Conservation (phyloP, 2,113 vertebrate species). For the Rhinoderma darwinii region DNA sequence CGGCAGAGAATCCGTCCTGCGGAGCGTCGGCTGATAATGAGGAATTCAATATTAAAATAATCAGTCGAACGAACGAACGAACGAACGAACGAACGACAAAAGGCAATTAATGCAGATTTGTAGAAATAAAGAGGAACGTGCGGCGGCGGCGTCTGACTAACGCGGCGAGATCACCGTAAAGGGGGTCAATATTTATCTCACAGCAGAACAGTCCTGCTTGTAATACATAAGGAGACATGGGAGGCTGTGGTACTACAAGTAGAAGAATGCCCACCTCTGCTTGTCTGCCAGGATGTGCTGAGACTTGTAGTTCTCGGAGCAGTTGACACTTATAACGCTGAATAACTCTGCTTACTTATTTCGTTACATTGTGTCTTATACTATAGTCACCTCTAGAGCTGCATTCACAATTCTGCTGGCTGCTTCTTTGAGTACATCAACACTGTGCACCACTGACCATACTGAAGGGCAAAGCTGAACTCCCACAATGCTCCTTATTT, state of each 20-base stretch:
- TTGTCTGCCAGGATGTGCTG: too few relatives aligned
- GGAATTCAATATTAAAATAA: conserved; percentile 48
- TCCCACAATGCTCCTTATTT: not conserved
- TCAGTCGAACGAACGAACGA: conserved; percentile 28
- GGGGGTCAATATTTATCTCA: not conserved
- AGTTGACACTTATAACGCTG: not conserved
- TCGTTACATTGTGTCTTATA: not conserved
- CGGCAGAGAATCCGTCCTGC: not conserved
- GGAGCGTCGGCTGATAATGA: not conserved
- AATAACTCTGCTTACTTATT: not conserved
- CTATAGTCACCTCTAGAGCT: not conserved
- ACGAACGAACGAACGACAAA: conserved; percentile 24
- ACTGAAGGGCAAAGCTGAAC: not conserved
- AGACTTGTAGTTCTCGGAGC: too few relatives aligned
- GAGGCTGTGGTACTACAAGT: not conserved
- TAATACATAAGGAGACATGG: not conserved
- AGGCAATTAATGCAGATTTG: conserved; percentile 42
- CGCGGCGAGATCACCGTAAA: too few relatives aligned
- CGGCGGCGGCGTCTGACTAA: too few relatives aligned
- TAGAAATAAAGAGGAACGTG: not conserved
- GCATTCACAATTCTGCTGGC: not conserved
- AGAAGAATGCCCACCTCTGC: not conserved
- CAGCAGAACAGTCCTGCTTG: not conserved
- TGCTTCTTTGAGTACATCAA: not conserved
- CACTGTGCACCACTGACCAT: not conserved